Evolutionary conservation across 2,888 invertebrate species (phyloP).

Genomic region (Cheilosia variabilis): DNA sequence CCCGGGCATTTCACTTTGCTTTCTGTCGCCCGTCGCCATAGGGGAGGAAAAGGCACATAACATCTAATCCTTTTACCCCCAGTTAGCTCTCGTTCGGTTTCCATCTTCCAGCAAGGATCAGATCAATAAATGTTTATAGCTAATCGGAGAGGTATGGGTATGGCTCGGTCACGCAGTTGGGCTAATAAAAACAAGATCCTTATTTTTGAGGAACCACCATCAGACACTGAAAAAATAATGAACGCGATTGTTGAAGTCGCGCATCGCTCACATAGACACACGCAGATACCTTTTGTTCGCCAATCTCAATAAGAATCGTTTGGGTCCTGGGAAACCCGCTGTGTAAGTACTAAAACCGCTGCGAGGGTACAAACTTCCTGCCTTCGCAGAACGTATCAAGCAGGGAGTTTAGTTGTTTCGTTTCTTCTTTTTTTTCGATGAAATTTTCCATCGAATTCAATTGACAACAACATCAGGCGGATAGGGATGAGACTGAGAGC

Average conservation of each 20-base stretch:
- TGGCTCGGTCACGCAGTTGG: conserved; percentile 48
- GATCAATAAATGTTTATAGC: conserved; percentile 37
- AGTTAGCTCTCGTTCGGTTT: conserved; percentile 19
- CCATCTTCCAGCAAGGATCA: conserved; percentile 9
- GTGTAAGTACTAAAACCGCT: conserved; percentile 42
- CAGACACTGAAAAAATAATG: conserved; percentile 41
- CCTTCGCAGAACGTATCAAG: conserved; percentile 66
- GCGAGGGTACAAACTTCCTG: conserved; percentile 61
- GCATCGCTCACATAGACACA: conserved; percentile 31
- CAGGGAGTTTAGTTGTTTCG: conserved; percentile 40
- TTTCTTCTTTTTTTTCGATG: conserved; percentile 5
- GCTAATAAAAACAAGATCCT: conserved; percentile 66
- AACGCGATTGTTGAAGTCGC: conserved; percentile 61
- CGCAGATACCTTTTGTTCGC: conserved; percentile 26
- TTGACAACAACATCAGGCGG: conserved; percentile 41
- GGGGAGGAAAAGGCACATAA: conserved; percentile 6
- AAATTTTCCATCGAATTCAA: conserved; percentile 55
- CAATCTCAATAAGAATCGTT: conserved; percentile 45
- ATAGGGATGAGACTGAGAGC: conserved; percentile 32
- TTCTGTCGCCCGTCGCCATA: not conserved
- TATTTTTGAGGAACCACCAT: conserved; percentile 62
- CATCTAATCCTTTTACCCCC: conserved; percentile 64
- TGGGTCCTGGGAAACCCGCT: conserved; percentile 43
- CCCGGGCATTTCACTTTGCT: not conserved
- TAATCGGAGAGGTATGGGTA: conserved; percentile 42